phyloP scores from a whole-genome alignment of 2,113 vertebrate genomes.

The Sporophila hypoxantha region DNA sequence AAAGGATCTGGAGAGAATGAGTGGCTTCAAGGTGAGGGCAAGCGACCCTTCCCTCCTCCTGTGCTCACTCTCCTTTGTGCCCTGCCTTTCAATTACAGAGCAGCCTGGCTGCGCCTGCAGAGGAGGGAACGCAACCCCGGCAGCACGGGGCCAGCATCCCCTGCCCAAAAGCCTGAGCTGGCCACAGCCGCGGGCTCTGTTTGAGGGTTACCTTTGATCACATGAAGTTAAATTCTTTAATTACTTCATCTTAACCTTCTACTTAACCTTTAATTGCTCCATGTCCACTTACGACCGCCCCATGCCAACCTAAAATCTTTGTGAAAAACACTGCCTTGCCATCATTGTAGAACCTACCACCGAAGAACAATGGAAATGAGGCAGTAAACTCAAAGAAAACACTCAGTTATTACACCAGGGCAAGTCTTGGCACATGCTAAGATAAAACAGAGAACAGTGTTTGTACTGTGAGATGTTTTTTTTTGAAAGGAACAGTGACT shows the following conservation, averaged over 20 bases:
- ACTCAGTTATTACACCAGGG: neutral
- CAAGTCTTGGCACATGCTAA: neutral
- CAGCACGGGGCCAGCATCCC: neutral
- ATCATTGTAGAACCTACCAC: neutral
- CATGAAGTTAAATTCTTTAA: neutral
- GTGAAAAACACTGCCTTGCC: neutral
- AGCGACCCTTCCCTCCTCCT: neutral
- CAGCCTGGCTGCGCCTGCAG: neutral
- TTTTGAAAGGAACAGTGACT: neutral
- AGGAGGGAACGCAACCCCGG: neutral
- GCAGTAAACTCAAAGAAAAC: neutral
- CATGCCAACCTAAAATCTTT: neutral
- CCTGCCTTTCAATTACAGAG: neutral
- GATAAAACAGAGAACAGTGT: neutral
- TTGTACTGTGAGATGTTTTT: neutral
- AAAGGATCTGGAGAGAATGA: neutral
- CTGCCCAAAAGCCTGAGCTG: neutral
- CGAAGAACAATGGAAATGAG: neutral
- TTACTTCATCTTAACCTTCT: no score
- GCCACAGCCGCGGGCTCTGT: neutral
- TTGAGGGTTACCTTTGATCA: neutral
- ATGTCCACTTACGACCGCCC: fast-evolving
- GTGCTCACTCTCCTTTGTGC: neutral
- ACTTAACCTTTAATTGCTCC: neutral
- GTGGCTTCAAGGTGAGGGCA: neutral